These are phyloP conservation scores for Mesembrinibis cayennensis DNA, from an alignment of 2,113 vertebrate genomes.

Conservation along the genomic window DNA sequence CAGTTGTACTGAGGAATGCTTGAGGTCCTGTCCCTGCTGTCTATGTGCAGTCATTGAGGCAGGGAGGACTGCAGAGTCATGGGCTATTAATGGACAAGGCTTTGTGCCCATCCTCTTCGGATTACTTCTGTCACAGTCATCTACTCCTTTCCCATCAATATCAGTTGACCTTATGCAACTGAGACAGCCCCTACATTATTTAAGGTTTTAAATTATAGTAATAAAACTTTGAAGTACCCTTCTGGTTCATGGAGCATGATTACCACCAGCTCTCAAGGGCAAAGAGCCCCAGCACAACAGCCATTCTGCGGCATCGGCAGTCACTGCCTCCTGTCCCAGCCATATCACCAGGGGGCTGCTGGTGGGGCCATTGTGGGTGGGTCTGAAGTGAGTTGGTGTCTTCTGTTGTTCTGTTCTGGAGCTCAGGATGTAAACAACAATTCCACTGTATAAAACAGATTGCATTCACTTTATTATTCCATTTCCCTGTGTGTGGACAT, in stretches of 20 bases:
- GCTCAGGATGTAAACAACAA: not conserved
- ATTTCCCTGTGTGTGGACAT: not conserved
- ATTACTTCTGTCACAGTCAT: not conserved
- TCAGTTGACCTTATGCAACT: not conserved
- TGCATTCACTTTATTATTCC: not conserved
- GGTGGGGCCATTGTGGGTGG: not conserved
- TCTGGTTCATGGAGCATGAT: slow-evolving; percentile 8
- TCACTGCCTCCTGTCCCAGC: not conserved
- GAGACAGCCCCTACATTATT: not conserved
- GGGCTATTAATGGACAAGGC: slow-evolving; percentile 6
- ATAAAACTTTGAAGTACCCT: not conserved
- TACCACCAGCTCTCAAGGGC: slow-evolving; percentile 16
- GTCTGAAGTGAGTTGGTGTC: not conserved
- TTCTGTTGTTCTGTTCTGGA: not conserved
- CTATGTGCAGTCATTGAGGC: not conserved
- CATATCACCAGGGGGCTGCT: accelerated
- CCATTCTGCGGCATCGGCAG: not conserved
- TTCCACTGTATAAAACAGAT: not conserved
- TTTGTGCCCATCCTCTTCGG: not conserved
- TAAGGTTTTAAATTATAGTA: slow-evolving; percentile 12
- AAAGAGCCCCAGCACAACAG: not conserved
- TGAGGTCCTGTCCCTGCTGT: not conserved
- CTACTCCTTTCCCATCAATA: not conserved
- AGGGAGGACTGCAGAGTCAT: not conserved
- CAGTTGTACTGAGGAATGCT: not conserved